Percentiles rank a stretch among this genome's conserved stretches.
Evolutionary conservation across 2,113 vertebrate species (phyloP).

Genomic region (Alligator sinensis): DNA sequence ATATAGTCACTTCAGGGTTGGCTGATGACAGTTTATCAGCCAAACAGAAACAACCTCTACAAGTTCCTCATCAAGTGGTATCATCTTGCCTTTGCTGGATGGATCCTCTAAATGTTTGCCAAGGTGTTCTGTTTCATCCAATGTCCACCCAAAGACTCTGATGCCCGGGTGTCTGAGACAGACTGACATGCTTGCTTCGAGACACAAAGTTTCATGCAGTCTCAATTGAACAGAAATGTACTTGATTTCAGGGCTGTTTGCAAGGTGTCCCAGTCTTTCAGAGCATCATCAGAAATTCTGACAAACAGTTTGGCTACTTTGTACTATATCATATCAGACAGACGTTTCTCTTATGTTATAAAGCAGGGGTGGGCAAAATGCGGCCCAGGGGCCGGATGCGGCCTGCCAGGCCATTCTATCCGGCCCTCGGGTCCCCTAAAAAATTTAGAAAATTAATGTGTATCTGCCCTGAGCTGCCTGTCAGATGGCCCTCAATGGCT

Average conservation of each 20-base stretch:
- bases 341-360: background rate
- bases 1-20: background rate
- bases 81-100: background rate
- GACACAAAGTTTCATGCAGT: background rate
- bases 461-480: too few species aligned
- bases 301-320: background rate
- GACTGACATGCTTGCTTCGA: accelerated
- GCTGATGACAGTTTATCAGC: accelerated
- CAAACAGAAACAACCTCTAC: background rate
- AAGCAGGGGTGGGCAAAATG: background rate
- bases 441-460: too few species aligned
- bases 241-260: background rate
- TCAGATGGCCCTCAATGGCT: too few species aligned
- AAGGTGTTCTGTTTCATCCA: background rate
- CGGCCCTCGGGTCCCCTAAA: too few species aligned
- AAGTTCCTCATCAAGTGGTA: background rate
- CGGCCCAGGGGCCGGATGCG: too few species aligned
- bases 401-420: too few species aligned
- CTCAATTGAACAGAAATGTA: background rate
- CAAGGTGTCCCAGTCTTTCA: background rate
- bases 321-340: background rate
- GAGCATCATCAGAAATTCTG: background rate
- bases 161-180: background rate
- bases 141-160: accelerated
- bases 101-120: background rate